A percentile compares a stretch with the other conserved stretches of the same genome.
Evolutionary conservation across 2,888 invertebrate species (phyloP).

Genomic region (Eupithecia insigniata): DNA sequence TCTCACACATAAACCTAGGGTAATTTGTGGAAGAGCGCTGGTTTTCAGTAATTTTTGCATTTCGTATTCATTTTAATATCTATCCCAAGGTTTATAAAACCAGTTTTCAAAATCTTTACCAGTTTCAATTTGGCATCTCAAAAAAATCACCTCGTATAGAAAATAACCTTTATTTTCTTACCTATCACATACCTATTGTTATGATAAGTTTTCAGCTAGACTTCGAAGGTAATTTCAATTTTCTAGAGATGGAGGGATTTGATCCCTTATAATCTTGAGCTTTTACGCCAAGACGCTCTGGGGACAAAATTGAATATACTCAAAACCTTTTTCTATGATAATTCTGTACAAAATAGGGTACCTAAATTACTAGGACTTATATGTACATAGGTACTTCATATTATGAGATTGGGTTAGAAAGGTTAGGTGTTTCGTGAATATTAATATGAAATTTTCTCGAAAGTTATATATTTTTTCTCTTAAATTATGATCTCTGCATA

Average conservation of each 20-base stretch:
- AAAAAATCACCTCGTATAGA: background rate
- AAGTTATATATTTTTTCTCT: background rate
- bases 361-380: constrained; percentile 1
- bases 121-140: background rate
- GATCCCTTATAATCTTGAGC: background rate
- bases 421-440: background rate
- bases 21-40: no score
- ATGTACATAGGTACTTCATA: background rate
- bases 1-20: no score
- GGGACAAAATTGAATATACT: constrained; percentile 4
- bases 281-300: background rate
- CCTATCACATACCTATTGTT: background rate
- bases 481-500: background rate
- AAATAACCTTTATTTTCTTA: background rate
- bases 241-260: constrained; percentile 9
- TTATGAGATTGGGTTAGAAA: background rate
- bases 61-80: background rate
- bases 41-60: no score
- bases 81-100: background rate
- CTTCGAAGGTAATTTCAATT: constrained; percentile 6
- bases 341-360: background rate
- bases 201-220: background rate
- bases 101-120: background rate
- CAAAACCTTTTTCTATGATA: constrained; percentile 3
- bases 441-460: background rate